Percentiles rank a stretch among this genome's conserved stretches.
phyloP scores from a whole-genome alignment of 1,140 invertebrate genomes.

The Acromyrmex charruanus region DNA sequence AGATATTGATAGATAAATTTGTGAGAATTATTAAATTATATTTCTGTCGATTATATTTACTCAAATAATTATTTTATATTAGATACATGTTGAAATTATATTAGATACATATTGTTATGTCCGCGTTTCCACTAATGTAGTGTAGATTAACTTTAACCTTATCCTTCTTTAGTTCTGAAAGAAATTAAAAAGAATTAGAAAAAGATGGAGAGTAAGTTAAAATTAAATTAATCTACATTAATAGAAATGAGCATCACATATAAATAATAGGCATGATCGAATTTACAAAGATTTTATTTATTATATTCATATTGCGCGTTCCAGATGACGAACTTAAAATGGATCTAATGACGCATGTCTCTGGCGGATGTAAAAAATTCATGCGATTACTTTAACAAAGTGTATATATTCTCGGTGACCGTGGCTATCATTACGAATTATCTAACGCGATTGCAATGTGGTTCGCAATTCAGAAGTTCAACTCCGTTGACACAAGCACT shows the following conservation, averaged over 20 bases:
- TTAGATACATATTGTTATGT: no score
- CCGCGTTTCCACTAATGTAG: no score
- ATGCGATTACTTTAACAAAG: slow-evolving; percentile 40
- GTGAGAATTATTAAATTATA: not conserved
- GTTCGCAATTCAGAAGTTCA: slow-evolving; percentile 24
- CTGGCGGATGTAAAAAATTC: not conserved
- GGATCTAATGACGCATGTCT: not conserved
- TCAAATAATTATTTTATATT: not conserved
- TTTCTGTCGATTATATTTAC: not conserved
- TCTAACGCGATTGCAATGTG: slow-evolving; percentile 1
- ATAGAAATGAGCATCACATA: no score
- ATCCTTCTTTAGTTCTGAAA: no score
- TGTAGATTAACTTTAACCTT: no score
- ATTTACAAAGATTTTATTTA: slow-evolving; percentile 11
- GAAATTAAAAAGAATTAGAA: no score
- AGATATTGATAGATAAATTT: not conserved
- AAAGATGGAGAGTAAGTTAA: no score
- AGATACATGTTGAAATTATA: not conserved
- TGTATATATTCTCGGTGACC: not conserved
- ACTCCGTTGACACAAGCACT: not conserved
- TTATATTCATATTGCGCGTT: not conserved
- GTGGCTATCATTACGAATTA: slow-evolving; percentile 48
- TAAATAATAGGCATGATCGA: not conserved
- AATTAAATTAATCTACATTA: no score
- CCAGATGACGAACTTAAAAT: slow-evolving; percentile 9